A percentile compares a stretch with the other conserved stretches of the same genome.
Conservation (phyloP, 1,140 invertebrate species). For the Ganaspis sp. region DNA sequence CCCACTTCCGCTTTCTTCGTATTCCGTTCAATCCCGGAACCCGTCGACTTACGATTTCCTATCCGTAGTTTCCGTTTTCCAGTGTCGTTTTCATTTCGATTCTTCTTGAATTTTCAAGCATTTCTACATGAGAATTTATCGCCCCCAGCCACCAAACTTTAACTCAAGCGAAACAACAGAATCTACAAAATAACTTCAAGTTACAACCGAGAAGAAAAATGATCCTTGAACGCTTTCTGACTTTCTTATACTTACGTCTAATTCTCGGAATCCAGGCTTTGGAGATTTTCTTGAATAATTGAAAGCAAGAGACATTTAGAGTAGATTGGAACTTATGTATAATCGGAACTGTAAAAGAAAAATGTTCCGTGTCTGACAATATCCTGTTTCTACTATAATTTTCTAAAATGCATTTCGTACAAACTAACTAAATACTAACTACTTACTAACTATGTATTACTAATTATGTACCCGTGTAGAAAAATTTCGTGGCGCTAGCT, state of each 20-base stretch:
- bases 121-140: conserved; percentile 20
- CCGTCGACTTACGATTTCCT: conserved; percentile 18
- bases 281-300: no score
- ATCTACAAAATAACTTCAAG: not conserved
- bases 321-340: no score
- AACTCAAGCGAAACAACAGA: not conserved
- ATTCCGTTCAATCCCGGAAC: conserved; percentile 33
- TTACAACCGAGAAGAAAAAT: not conserved
- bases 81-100: conserved; percentile 23
- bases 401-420: no score
- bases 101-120: conserved; percentile 12
- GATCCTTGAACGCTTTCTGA: not conserved
- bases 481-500: no score
- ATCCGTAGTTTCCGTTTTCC: conserved; percentile 14
- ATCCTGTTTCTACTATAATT: no score
- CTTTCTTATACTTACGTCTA: not conserved
- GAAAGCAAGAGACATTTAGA: no score
- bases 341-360: no score
- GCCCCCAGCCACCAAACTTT: conserved; percentile 33
- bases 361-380: no score
- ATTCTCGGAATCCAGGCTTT: no score
- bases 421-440: no score
- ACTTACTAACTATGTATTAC: no score
- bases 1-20: conserved; percentile 51
- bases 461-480: no score